Percentiles rank a stretch among this genome's conserved stretches.
Evolutionary conservation across 2,113 vertebrate genomes (phyloP).

Genomic region (Elanus axillaris): DNA sequence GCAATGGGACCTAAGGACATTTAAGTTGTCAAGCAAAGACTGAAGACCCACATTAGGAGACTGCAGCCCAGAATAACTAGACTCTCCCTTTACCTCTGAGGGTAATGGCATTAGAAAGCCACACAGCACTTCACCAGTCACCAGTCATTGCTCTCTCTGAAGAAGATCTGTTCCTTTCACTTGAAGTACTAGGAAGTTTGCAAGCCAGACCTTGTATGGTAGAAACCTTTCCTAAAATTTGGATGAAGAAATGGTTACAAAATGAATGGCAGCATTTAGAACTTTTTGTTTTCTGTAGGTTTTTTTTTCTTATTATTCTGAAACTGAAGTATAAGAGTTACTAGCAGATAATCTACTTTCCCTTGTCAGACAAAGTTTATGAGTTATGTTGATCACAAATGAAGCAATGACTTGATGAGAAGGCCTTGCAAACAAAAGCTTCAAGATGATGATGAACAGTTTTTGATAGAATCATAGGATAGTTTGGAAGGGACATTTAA

Average conservation of each 20-base stretch:
- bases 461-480: constrained; percentile 27
- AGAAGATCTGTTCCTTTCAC: not conserved
- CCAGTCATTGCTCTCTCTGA: not conserved
- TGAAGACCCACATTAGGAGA: constrained; percentile 27
- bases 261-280: not conserved
- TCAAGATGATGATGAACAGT: constrained; percentile 16
- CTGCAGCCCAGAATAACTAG: not conserved
- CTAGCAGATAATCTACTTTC: constrained; percentile 21
- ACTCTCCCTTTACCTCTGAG: not conserved
- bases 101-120: constrained; percentile 10
- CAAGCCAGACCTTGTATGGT: not conserved
- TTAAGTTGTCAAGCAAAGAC: constrained; percentile 17
- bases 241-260: not conserved
- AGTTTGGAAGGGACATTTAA: too few relatives aligned
- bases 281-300: not conserved
- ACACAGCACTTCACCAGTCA: not conserved
- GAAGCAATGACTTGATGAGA: not conserved
- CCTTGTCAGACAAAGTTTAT: constrained; percentile 45
- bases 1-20: not conserved
- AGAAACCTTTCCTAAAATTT: not conserved
- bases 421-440: constrained; percentile 30
- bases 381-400: constrained; percentile 37
- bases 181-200: not conserved
- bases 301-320: not conserved
- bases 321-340: not conserved